These are phyloP conservation scores for Micrasema longulum DNA, from an alignment of 1,140 invertebrate genomes.

Conservation along the genomic window DNA sequence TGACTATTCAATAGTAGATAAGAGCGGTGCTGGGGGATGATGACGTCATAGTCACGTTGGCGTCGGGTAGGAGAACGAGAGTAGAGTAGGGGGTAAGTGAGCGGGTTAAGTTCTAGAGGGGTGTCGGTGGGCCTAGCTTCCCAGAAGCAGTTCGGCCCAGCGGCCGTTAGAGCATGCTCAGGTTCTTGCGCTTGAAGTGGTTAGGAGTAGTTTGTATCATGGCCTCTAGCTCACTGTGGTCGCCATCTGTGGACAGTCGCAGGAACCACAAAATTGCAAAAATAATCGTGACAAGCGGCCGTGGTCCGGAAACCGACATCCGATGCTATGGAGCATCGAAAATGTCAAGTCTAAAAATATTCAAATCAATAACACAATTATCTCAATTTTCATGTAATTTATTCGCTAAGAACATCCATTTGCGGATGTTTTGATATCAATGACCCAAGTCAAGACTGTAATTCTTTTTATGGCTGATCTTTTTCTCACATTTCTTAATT, in stretches of 20 bases:
- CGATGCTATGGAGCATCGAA: no score
- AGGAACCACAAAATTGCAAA: constrained; percentile 28
- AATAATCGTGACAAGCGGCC: no score
- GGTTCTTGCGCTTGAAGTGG: constrained; percentile 70
- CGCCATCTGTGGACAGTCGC: constrained; percentile 66
- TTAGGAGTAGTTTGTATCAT: constrained; percentile 71
- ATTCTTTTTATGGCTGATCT: no score
- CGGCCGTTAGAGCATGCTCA: constrained; percentile 69
- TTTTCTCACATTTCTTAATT: no score
- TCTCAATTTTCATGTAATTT: no score
- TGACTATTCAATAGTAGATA: no score
- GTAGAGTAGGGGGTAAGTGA: constrained; percentile 62
- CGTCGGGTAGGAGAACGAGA: background rate
- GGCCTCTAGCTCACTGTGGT: constrained; percentile 70
- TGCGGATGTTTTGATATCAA: no score
- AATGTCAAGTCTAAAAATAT: no score
- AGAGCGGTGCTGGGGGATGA: constrained; percentile 14
- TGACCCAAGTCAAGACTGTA: no score
- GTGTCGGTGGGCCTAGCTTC: constrained; percentile 54
- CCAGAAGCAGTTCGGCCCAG: constrained; percentile 58
- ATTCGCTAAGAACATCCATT: no score
- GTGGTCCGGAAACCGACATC: no score
- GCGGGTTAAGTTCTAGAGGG: constrained; percentile 63
- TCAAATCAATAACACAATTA: no score
- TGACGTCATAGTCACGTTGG: constrained; percentile 38